A percentile compares a stretch with the other conserved stretches of the same genome.
These are phyloP conservation scores for Ceramica pisi DNA, from an alignment of 2,888 invertebrate species.

Conservation along the genomic window DNA sequence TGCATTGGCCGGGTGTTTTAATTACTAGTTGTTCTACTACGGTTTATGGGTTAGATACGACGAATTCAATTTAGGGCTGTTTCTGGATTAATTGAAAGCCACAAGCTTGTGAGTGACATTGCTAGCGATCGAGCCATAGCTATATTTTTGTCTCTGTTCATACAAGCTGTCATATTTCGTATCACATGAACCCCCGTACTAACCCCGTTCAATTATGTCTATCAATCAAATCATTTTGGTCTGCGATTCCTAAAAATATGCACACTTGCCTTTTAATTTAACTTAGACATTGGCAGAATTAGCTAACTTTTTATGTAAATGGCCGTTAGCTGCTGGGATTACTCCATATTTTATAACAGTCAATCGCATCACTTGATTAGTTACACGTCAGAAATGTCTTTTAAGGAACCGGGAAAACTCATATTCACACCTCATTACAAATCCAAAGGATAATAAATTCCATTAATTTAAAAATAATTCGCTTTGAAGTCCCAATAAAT, in stretches of 20 bases:
- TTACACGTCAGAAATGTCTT: not conserved
- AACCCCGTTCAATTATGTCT: too few species aligned
- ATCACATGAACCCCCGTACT: too few species aligned
- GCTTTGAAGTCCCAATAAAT: constrained; percentile 50
- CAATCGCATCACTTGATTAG: not conserved
- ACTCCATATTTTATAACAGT: not conserved
- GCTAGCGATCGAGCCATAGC: not conserved
- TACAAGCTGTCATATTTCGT: not conserved
- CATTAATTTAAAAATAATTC: constrained; percentile 42
- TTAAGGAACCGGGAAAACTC: not conserved
- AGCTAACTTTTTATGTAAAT: too few species aligned
- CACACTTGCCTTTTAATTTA: too few species aligned
- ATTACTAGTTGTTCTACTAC: constrained; percentile 55
- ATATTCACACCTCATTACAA: not conserved
- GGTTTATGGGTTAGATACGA: constrained; percentile 55
- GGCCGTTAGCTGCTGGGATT: not conserved
- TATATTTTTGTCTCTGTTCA: not conserved
- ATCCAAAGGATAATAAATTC: constrained; percentile 10
- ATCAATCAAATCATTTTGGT: too few species aligned
- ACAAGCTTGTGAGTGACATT: not conserved
- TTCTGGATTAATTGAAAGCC: constrained; percentile 27
- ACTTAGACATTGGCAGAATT: too few species aligned
- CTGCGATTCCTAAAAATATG: too few species aligned
- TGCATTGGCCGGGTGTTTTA: constrained; percentile 59
- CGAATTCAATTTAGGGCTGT: constrained; percentile 53